Percentiles rank a stretch among this genome's conserved stretches.
phyloP scores from a whole-genome alignment of 2,888 invertebrate genomes.

The Yponomeuta cagnagella region DNA sequence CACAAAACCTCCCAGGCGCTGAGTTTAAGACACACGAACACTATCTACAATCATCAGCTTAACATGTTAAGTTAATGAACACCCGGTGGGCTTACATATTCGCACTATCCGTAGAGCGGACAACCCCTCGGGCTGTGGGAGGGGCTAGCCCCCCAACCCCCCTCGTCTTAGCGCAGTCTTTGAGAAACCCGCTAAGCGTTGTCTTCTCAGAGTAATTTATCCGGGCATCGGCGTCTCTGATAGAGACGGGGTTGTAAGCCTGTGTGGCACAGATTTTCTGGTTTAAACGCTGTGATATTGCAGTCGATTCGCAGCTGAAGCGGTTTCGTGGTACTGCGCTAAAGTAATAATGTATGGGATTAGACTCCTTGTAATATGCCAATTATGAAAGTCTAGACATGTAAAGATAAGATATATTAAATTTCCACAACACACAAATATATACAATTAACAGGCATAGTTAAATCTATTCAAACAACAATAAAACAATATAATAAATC shows the following conservation, averaged over 20 bases:
- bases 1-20: background rate
- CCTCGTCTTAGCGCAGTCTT: background rate
- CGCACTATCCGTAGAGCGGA: conserved; percentile 34
- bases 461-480: too few species aligned
- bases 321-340: too few species aligned
- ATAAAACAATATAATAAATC: too few species aligned
- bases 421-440: too few species aligned
- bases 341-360: too few species aligned
- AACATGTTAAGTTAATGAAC: conserved; percentile 66
- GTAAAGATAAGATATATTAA: too few species aligned
- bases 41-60: conserved; percentile 56
- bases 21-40: conserved; percentile 23
- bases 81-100: conserved; percentile 50
- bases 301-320: too few species aligned
- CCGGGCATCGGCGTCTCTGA: conserved; percentile 12
- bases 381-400: too few species aligned
- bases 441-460: too few species aligned
- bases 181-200: conserved; percentile 9
- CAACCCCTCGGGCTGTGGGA: conserved; percentile 3
- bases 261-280: background rate
- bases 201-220: conserved; percentile 10
- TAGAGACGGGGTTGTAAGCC: background rate
- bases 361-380: too few species aligned
- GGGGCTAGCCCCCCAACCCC: conserved; percentile 4
- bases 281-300: background rate